These are phyloP conservation scores for Phacellophora camtschatica DNA, from an alignment of 30 jellyfish, hydroid and myxozoan species.

Conservation along the genomic window DNA sequence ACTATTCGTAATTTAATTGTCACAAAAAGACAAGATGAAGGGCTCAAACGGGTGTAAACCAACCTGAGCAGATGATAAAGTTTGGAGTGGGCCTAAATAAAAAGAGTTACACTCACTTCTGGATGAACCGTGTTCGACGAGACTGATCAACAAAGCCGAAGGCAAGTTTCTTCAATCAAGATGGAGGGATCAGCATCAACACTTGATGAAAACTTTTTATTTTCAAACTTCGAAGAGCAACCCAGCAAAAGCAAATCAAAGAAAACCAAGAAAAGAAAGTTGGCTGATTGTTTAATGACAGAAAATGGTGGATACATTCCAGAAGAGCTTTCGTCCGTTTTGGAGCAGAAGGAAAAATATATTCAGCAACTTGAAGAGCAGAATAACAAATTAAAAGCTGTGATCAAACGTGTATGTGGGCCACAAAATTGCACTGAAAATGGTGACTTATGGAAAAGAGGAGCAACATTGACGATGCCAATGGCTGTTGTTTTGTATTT, in stretches of 20 bases:
- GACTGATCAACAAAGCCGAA: background rate
- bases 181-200: conserved; percentile 47
- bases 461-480: conserved; percentile 58
- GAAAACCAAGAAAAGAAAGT: conserved; percentile 42
- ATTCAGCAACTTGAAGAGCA: conserved; percentile 92
- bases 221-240: conserved; percentile 73
- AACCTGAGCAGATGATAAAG: too few species aligned
- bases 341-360: conserved; percentile 67
- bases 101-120: too few species aligned
- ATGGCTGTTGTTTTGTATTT: conserved; percentile 82
- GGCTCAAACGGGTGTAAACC: too few species aligned
- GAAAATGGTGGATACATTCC: conserved; percentile 27
- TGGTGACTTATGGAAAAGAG: conserved; percentile 27
- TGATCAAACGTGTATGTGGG: conserved; percentile 91
- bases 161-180: too few species aligned
- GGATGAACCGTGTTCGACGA: background rate
- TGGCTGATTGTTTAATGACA: background rate
- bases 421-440: conserved; percentile 69
- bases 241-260: conserved; percentile 37
- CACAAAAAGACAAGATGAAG: too few species aligned
- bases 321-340: conserved; percentile 22
- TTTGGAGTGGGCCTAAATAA: too few species aligned
- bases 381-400: conserved; percentile 82
- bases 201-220: conserved; percentile 77
- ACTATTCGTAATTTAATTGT: too few species aligned